phyloP scores from a whole-genome alignment of 2,797 vertebrate genomes.

The Erethizon dorsatum region DNA sequence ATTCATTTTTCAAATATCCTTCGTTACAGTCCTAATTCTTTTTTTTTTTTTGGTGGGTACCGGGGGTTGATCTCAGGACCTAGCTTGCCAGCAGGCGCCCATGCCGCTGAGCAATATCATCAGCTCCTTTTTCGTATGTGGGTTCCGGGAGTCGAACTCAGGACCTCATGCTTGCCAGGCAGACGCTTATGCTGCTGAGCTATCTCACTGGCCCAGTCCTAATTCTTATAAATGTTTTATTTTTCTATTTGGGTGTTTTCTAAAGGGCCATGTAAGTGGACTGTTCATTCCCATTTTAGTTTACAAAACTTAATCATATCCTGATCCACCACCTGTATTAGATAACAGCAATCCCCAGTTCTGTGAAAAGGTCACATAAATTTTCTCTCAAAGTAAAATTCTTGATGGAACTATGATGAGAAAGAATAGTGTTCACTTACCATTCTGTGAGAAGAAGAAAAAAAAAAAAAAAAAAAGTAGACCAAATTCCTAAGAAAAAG shows the following conservation, averaged over 20 bases:
- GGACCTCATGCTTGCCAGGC: too few species aligned
- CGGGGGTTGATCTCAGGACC: too few species aligned
- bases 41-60: too few species aligned
- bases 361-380: background rate
- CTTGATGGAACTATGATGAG: background rate
- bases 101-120: too few species aligned
- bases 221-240: background rate
- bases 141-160: too few species aligned
- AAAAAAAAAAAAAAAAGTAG: background rate
- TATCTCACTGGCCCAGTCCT: background rate
- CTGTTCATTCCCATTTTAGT: background rate
- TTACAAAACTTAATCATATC: background rate
- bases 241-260: background rate
- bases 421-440: background rate
- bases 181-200: too few species aligned
- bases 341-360: background rate
- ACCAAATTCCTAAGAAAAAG: background rate
- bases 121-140: too few species aligned
- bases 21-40: background rate
- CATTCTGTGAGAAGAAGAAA: background rate
- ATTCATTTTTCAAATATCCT: background rate
- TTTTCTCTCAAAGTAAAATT: conserved; percentile 31
- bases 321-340: background rate
- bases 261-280: background rate
- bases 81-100: too few species aligned